Conservation (phyloP, 2,888 invertebrate genomes). For the Eurois occulta region DNA sequence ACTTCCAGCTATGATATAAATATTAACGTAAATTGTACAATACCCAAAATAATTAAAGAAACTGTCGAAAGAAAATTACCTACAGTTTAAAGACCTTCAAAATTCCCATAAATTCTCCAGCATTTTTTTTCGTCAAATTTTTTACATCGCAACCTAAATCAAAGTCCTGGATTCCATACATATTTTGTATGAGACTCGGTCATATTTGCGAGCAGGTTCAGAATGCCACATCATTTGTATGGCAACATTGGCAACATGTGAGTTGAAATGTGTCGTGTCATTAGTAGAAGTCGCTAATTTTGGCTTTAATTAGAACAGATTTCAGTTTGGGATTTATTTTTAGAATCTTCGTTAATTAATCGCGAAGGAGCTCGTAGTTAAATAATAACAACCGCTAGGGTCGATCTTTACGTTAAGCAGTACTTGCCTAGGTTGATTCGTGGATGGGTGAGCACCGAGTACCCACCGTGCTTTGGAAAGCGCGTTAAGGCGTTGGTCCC, state of each 20-base stretch:
- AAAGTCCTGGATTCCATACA: conserved; percentile 76
- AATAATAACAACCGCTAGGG: too few species aligned
- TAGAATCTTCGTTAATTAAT: conserved; percentile 10
- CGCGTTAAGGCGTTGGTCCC: background rate
- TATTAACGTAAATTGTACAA: background rate
- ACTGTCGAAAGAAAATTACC: background rate
- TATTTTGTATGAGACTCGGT: conserved; percentile 65
- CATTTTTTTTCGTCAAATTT: conserved; percentile 21
- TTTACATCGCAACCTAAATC: conserved; percentile 76
- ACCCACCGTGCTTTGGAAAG: background rate
- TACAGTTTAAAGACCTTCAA: background rate
- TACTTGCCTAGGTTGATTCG: background rate
- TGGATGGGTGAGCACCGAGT: background rate
- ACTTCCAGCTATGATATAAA: background rate
- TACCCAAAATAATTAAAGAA: background rate
- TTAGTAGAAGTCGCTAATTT: conserved; percentile 58
- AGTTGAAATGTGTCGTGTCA: conserved; percentile 47
- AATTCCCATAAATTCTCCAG: conserved; percentile 17
- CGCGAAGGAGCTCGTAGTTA: background rate
- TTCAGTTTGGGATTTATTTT: conserved; percentile 21
- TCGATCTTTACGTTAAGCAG: background rate
- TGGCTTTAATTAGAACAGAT: conserved; percentile 53
- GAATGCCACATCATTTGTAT: conserved; percentile 83
- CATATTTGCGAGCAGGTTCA: conserved; percentile 78
- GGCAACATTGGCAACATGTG: conserved; percentile 61